phyloP scores from a whole-genome alignment of 2,113 vertebrate species.

The Lophotis ruficrista region DNA sequence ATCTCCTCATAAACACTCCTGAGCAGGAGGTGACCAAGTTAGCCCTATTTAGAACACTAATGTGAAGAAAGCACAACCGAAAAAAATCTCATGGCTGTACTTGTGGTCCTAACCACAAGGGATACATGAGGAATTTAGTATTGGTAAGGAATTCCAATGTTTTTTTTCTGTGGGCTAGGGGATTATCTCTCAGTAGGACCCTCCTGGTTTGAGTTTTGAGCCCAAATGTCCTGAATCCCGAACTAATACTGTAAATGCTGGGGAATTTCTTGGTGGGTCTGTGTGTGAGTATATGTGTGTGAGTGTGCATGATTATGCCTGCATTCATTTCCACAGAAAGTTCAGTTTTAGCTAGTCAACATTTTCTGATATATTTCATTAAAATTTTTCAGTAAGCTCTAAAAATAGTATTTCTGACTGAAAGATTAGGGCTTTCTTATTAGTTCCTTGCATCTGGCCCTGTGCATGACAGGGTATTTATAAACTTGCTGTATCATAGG shows the following conservation, averaged over 20 bases:
- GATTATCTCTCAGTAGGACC: background rate
- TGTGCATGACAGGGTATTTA: background rate
- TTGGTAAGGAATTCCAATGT: background rate
- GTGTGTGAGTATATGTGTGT: background rate
- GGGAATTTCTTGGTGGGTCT: background rate
- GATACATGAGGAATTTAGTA: background rate
- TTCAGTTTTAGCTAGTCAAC: background rate
- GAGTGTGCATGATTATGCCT: background rate
- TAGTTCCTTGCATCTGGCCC: background rate
- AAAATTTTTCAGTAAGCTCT: background rate
- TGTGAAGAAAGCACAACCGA: background rate
- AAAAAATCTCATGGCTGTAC: background rate
- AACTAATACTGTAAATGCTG: background rate
- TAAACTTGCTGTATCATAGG: background rate
- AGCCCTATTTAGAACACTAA: background rate
- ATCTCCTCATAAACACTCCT: constrained; percentile 46
- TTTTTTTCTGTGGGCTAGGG: background rate
- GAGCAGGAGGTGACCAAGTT: background rate
- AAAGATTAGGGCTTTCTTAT: background rate
- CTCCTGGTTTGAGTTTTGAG: background rate
- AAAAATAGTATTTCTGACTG: background rate
- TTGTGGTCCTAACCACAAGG: constrained; percentile 1
- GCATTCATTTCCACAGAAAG: background rate
- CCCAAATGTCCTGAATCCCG: background rate
- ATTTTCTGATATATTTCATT: background rate